phyloP scores from a whole-genome alignment of 2,888 invertebrate species.

The Proisotoma minuta region DNA sequence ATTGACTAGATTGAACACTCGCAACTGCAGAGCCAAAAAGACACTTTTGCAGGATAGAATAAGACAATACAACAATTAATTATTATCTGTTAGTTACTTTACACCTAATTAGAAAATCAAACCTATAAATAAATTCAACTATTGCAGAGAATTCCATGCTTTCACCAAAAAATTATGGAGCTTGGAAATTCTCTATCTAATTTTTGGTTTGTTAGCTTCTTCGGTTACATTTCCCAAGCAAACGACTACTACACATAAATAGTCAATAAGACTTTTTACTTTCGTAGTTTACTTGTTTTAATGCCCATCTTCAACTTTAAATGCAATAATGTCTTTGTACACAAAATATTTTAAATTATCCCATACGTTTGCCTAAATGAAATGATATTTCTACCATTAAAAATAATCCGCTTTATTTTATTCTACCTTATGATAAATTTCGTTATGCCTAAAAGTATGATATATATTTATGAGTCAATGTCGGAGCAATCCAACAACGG shows the following conservation, averaged over 20 bases:
- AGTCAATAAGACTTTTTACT: too few relatives aligned
- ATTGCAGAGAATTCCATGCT: too few relatives aligned
- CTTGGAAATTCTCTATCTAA: too few relatives aligned
- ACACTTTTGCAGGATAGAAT: slow-evolving; percentile 9
- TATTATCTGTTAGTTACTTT: too few relatives aligned
- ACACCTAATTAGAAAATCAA: background rate
- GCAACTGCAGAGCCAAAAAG: slow-evolving; percentile 36
- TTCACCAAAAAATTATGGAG: too few relatives aligned
- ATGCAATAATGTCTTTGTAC: slow-evolving; percentile 3
- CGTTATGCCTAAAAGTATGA: background rate
- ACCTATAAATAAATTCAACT: background rate
- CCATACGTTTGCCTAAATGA: too few relatives aligned
- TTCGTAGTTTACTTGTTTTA: too few relatives aligned
- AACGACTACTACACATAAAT: too few relatives aligned
- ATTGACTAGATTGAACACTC: slow-evolving; percentile 46
- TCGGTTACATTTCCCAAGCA: background rate
- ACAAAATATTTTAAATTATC: slow-evolving; percentile 2
- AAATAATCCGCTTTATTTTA: background rate
- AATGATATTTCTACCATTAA: background rate
- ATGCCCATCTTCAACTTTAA: too few relatives aligned
- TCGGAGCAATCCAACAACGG: background rate
- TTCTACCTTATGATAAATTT: background rate
- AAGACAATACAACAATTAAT: too few relatives aligned
- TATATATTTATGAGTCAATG: background rate
- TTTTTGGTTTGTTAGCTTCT: slow-evolving; percentile 17